Evolutionary conservation across 1,140 invertebrate genomes (phyloP).

Genomic region (Bombus affinis): DNA sequence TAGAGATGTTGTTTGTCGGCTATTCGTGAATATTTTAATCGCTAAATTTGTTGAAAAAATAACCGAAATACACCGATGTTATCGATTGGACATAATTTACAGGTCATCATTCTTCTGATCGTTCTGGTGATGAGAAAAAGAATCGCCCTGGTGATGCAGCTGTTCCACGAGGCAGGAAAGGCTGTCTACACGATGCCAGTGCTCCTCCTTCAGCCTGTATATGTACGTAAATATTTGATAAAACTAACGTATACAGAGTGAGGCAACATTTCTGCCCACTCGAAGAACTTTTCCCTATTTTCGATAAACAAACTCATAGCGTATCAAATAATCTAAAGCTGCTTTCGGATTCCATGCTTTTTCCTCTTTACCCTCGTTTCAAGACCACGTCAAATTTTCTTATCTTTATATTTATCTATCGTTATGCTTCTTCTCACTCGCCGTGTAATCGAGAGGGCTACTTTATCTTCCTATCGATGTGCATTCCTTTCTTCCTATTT

Average conservation of each 20-base stretch:
- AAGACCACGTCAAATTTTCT: too few relatives aligned
- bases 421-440: background rate
- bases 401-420: too few relatives aligned
- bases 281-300: too few relatives aligned
- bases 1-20: background rate
- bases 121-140: slow-evolving; percentile 89
- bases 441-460: too few relatives aligned
- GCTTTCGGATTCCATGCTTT: too few relatives aligned
- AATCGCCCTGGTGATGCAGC: slow-evolving; percentile 86
- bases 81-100: slow-evolving; percentile 8
- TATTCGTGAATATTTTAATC: too few relatives aligned
- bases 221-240: slow-evolving; percentile 85
- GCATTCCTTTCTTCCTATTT: background rate
- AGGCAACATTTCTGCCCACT: background rate
- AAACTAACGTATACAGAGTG: background rate
- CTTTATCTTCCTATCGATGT: too few relatives aligned
- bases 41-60: background rate
- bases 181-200: slow-evolving; percentile 88
- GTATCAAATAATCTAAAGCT: background rate
- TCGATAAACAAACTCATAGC: background rate
- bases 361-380: background rate
- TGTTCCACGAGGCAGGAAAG: slow-evolving; percentile 91
- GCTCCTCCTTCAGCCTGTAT: slow-evolving; percentile 89
- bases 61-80: background rate
- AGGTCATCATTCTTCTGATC: slow-evolving; percentile 86